Conservation (phyloP, 2,888 invertebrate genomes). For the Rhorus exstirpatorius region DNA sequence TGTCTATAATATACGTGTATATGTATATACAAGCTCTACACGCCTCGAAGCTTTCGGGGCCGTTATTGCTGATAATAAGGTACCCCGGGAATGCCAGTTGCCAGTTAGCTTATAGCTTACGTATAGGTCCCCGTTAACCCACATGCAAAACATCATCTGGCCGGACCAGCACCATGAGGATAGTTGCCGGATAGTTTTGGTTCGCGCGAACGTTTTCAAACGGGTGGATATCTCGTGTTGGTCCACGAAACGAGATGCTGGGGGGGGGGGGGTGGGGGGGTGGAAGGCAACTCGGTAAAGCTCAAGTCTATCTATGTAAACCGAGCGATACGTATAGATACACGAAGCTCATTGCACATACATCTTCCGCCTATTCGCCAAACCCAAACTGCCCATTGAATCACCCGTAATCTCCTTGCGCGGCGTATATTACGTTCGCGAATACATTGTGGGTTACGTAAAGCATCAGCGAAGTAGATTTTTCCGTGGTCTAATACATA, state of each 20-base stretch:
- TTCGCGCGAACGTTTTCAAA: conserved; percentile 24
- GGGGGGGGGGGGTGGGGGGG: no score
- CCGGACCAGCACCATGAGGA: conserved; percentile 46
- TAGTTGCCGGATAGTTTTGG: conserved; percentile 54
- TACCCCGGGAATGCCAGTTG: conserved; percentile 69
- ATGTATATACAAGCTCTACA: conserved; percentile 2
- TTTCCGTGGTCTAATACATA: neutral
- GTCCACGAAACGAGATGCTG: conserved; percentile 51
- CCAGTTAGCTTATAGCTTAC: conserved; percentile 69
- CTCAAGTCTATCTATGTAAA: conserved; percentile 60
- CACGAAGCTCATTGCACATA: conserved; percentile 16
- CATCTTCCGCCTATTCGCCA: conserved; percentile 47
- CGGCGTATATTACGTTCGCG: conserved; percentile 58
- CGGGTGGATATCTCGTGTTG: conserved; percentile 55
- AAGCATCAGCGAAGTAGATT: conserved; percentile 39
- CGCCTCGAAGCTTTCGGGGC: conserved; percentile 44
- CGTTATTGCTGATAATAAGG: conserved; percentile 72
- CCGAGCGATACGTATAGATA: conserved; percentile 11
- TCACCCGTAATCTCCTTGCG: conserved; percentile 70
- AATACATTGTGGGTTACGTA: conserved; percentile 34
- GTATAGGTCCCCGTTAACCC: conserved; percentile 70
- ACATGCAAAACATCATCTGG: conserved; percentile 69
- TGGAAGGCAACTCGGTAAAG: conserved; percentile 45
- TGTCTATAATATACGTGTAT: neutral
- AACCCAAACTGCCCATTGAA: conserved; percentile 64